Conservation (phyloP, 2,888 invertebrate species). For the Lobophora halterata region DNA sequence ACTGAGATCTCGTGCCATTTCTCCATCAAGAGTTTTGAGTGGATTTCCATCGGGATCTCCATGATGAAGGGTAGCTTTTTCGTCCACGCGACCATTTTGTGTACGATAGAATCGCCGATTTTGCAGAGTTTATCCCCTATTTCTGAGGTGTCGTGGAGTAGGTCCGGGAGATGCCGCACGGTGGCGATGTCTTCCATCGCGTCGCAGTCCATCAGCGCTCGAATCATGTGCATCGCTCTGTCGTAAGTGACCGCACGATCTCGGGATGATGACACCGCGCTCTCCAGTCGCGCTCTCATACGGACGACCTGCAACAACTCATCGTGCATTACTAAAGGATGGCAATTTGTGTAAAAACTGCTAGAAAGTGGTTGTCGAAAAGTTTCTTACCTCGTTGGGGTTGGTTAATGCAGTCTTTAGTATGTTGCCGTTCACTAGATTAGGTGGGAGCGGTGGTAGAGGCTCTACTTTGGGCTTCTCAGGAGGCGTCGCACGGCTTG, state of each 20-base stretch:
- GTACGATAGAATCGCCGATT: constrained; percentile 98
- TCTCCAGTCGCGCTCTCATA: constrained; percentile 92
- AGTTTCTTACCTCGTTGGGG: constrained; percentile 87
- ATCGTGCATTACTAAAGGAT: constrained; percentile 21
- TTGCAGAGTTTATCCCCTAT: constrained; percentile 95
- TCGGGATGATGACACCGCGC: constrained; percentile 91
- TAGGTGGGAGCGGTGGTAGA: constrained; percentile 83
- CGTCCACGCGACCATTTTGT: constrained; percentile 99
- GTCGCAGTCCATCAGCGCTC: constrained; percentile 96
- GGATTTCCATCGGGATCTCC: constrained; percentile 97
- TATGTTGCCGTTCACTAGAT: constrained; percentile 94
- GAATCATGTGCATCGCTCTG: constrained; percentile 92
- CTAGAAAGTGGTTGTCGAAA: constrained; percentile 9
- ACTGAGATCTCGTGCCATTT: constrained; percentile 99
- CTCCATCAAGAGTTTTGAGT: constrained; percentile 96
- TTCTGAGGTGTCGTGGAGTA: constrained; percentile 94
- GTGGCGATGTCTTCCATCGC: constrained; percentile 98
- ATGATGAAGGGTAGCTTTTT: constrained; percentile 98
- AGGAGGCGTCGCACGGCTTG: constrained; percentile 71
- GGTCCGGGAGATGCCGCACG: constrained; percentile 92
- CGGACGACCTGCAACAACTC: constrained; percentile 83
- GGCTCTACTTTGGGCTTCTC: constrained; percentile 76
- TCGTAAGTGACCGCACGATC: constrained; percentile 92
- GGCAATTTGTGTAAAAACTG: constrained; percentile 1
- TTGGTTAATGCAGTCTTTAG: constrained; percentile 96